Conservation (phyloP, 2,113 vertebrate genomes). For the Bufo gargarizans region DNA sequence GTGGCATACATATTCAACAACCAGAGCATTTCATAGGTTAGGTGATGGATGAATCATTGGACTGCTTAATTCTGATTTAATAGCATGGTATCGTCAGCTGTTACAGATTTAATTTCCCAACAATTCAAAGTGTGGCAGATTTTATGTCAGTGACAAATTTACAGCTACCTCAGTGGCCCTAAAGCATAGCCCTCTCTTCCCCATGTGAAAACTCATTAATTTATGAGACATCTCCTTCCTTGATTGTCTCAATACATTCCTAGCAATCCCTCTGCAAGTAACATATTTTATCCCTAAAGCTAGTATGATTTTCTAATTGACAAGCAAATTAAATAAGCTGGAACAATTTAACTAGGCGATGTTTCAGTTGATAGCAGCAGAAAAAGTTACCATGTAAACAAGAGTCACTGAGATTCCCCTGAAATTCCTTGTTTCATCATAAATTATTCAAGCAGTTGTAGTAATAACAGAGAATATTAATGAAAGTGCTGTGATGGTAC, state of each 20-base stretch:
- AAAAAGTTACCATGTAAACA: slow-evolving; percentile 54
- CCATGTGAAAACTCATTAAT: slow-evolving; percentile 54
- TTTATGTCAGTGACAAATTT: slow-evolving; percentile 58
- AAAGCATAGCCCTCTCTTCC: slow-evolving; percentile 35
- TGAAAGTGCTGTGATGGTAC: background rate
- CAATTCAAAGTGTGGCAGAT: slow-evolving; percentile 55
- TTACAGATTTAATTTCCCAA: slow-evolving; percentile 54
- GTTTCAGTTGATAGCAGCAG: slow-evolving; percentile 56
- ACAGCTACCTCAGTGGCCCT: slow-evolving; percentile 33
- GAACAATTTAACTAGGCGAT: slow-evolving; percentile 59
- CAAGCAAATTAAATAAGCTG: slow-evolving; percentile 60
- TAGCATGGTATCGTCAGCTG: slow-evolving; percentile 30
- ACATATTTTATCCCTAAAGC: slow-evolving; percentile 58
- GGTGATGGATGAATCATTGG: slow-evolving; percentile 53
- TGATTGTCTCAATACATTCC: slow-evolving; percentile 49
- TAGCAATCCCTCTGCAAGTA: slow-evolving; percentile 52
- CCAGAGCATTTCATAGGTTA: slow-evolving; percentile 25
- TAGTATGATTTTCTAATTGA: slow-evolving; percentile 60
- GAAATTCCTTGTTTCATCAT: slow-evolving; percentile 24
- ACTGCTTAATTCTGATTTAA: slow-evolving; percentile 55
- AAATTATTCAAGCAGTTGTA: slow-evolving; percentile 1
- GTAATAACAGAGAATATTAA: background rate
- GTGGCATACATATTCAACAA: slow-evolving; percentile 12
- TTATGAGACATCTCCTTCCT: slow-evolving; percentile 54
- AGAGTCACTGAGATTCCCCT: slow-evolving; percentile 6